These are phyloP conservation scores for Quiscalus mexicanus DNA, from an alignment of 2,113 vertebrate genomes.

Conservation along the genomic window DNA sequence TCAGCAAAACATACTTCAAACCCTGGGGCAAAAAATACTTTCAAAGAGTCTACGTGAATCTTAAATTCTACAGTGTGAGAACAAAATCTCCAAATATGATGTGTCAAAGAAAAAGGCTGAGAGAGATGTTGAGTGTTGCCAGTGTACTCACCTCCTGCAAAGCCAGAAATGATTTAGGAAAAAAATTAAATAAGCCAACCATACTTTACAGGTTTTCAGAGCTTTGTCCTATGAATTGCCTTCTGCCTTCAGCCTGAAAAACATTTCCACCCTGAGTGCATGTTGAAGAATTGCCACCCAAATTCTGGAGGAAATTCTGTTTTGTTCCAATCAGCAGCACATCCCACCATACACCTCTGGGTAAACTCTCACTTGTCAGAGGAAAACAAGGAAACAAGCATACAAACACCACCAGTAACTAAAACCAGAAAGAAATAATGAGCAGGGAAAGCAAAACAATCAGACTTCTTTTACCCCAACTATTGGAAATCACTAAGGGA, in stretches of 20 bases:
- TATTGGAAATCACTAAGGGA: background rate
- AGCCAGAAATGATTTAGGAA: background rate
- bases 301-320: background rate
- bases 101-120: background rate
- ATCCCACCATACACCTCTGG: background rate
- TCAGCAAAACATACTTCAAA: background rate
- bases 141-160: background rate
- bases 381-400: background rate
- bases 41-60: background rate
- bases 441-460: background rate
- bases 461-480: rapidly evolving
- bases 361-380: background rate
- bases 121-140: background rate
- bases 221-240: background rate
- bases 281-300: background rate
- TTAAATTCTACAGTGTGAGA: background rate
- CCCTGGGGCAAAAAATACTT: background rate
- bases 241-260: background rate
- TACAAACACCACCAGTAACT: background rate
- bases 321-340: rapidly evolving
- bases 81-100: background rate
- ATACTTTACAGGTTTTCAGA: background rate
- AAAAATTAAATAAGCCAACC: background rate
- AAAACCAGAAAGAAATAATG: background rate
- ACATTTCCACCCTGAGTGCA: background rate